Conservation (phyloP, 2,797 vertebrate species). For the Crax fasciolata region DNA sequence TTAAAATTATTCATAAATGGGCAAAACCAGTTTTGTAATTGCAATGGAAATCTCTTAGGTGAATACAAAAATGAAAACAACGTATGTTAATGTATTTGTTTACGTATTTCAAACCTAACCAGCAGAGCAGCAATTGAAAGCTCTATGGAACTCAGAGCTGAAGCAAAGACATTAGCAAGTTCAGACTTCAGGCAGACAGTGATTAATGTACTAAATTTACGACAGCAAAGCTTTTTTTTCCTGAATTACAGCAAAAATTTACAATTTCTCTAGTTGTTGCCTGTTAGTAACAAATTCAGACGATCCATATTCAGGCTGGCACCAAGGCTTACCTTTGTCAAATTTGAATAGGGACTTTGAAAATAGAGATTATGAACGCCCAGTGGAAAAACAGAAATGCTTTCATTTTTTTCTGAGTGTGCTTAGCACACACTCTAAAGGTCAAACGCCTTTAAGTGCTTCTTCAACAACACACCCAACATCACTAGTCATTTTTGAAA, state of each 20-base stretch:
- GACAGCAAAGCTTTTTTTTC: background rate
- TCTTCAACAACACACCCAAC: background rate
- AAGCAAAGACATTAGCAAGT: background rate
- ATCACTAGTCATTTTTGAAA: background rate
- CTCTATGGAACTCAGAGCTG: background rate
- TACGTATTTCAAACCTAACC: background rate
- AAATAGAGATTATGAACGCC: background rate
- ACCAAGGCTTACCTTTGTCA: background rate
- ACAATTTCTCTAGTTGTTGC: background rate
- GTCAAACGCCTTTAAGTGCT: background rate
- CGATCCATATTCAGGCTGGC: background rate
- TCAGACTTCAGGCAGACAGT: background rate
- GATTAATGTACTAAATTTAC: background rate
- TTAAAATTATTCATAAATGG: background rate
- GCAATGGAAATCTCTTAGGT: background rate
- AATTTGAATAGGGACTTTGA: background rate
- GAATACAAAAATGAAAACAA: background rate
- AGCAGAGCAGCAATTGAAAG: background rate
- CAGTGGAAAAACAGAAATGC: background rate
- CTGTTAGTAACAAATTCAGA: background rate
- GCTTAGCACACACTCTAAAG: background rate
- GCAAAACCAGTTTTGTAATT: background rate
- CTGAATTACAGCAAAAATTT: background rate
- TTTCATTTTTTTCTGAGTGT: background rate
- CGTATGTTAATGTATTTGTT: background rate